Evolutionary conservation across 92 coral and sea anemone species (phyloP).

Genomic region (Epizoanthus ramosus): DNA sequence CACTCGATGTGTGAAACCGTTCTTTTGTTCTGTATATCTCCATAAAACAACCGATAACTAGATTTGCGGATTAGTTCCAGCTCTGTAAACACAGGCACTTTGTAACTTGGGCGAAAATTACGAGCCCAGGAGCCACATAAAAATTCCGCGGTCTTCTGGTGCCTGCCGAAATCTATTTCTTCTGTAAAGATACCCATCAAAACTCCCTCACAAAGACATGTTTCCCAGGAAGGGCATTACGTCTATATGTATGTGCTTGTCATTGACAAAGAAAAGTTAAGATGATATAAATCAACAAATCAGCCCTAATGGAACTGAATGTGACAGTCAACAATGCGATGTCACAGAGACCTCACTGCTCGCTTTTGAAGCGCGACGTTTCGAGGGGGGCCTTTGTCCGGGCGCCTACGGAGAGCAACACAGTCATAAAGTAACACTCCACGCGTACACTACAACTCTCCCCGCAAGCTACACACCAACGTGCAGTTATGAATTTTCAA

Average conservation of each 20-base stretch:
- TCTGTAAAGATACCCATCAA: conserved; percentile 59
- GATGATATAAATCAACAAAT: conserved; percentile 96
- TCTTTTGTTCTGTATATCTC: conserved; percentile 34
- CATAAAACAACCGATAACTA: conserved; percentile 41
- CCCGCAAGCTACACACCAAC: not conserved
- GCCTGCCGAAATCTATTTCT: conserved; percentile 37
- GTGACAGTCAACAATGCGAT: conserved; percentile 90
- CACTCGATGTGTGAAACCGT: conserved; percentile 20
- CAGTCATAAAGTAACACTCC: not conserved
- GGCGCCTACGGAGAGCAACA: conserved; percentile 8
- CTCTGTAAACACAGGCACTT: conserved; percentile 31
- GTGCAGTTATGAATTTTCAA: conserved; percentile 58
- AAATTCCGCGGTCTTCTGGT: not conserved
- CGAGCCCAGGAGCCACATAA: not conserved
- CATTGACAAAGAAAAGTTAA: conserved; percentile 84
- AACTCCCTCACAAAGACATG: conserved; percentile 49
- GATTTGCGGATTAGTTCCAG: conserved; percentile 31
- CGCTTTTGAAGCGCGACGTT: conserved; percentile 69
- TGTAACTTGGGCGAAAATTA: conserved; percentile 11
- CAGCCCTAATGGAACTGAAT: conserved; percentile 88
- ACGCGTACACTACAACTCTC: not conserved
- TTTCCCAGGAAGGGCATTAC: conserved; percentile 80
- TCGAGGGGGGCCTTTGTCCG: conserved; percentile 52
- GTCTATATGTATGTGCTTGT: conserved; percentile 87
- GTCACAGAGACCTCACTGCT: conserved; percentile 93